Conservation (phyloP, 2,113 vertebrate species). For the Raja brachyura region DNA sequence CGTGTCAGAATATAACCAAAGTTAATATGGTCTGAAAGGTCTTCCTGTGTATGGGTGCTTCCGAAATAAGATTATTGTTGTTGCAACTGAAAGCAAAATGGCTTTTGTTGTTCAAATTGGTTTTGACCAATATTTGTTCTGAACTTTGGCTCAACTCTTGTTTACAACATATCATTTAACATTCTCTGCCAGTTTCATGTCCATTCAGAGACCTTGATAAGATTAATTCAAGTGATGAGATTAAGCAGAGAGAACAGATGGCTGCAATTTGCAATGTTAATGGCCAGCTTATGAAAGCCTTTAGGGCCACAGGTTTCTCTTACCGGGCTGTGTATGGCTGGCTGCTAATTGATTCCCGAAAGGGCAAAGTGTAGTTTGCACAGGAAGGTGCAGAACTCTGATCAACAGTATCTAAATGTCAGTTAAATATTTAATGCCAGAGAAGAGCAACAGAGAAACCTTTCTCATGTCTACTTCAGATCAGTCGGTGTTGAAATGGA, state of each 20-base stretch:
- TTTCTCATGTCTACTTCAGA: too few species aligned
- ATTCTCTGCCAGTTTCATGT: neutral
- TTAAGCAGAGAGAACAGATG: neutral
- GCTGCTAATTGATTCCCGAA: neutral
- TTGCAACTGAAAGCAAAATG: too few species aligned
- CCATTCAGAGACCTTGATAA: neutral
- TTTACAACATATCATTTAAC: neutral
- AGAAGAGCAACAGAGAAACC: neutral
- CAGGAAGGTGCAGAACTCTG: neutral
- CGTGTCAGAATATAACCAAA: too few species aligned
- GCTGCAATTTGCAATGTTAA: neutral
- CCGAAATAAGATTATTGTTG: too few species aligned
- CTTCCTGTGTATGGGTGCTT: too few species aligned
- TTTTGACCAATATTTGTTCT: neutral
- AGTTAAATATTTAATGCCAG: neutral
- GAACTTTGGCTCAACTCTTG: neutral
- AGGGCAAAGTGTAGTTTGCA: neutral
- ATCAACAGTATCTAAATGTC: neutral
- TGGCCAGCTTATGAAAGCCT: neutral
- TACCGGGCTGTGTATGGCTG: neutral
- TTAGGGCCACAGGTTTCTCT: neutral
- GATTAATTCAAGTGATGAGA: neutral
- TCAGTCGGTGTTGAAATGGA: neutral
- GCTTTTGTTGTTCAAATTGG: neutral
- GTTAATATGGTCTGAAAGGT: too few species aligned